phyloP scores from a whole-genome alignment of 2,113 vertebrate species.

The Edolisoma coerulescens region DNA sequence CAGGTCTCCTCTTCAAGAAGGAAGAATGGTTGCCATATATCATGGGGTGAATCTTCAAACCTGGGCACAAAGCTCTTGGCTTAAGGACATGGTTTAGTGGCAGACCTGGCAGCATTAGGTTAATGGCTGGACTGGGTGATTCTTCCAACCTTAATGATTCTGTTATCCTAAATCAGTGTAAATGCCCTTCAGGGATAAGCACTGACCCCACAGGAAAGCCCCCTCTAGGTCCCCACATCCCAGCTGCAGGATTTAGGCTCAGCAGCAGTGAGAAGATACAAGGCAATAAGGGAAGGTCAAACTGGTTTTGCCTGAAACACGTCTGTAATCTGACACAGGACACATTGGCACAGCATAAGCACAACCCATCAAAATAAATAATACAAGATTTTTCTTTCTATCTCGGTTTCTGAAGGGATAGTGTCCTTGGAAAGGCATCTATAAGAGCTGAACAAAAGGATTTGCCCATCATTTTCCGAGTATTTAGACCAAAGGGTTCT shows the following conservation, averaged over 20 bases:
- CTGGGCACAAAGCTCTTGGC: background rate
- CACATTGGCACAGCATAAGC: background rate
- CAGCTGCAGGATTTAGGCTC: background rate
- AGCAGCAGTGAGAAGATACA: background rate
- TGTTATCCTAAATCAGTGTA: background rate
- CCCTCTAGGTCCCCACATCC: background rate
- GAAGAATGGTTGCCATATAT: background rate
- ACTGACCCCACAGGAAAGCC: background rate
- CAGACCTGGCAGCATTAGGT: background rate
- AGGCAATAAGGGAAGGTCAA: background rate
- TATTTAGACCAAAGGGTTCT: background rate
- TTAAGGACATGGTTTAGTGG: background rate
- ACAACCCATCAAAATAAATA: background rate
- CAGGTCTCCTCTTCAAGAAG: background rate
- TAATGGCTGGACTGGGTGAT: background rate
- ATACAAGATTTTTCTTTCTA: background rate
- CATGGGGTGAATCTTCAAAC: background rate
- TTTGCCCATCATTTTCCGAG: background rate
- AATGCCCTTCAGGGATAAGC: background rate
- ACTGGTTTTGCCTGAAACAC: background rate
- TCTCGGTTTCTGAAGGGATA: background rate
- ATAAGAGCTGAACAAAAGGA: background rate
- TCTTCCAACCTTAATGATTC: background rate
- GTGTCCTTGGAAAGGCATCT: slow-evolving; percentile 8
- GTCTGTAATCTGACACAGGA: background rate